Percentiles rank a stretch among this genome's conserved stretches.
phyloP scores from a whole-genome alignment of 1,140 invertebrate species.

The Steinernema feltiae region DNA sequence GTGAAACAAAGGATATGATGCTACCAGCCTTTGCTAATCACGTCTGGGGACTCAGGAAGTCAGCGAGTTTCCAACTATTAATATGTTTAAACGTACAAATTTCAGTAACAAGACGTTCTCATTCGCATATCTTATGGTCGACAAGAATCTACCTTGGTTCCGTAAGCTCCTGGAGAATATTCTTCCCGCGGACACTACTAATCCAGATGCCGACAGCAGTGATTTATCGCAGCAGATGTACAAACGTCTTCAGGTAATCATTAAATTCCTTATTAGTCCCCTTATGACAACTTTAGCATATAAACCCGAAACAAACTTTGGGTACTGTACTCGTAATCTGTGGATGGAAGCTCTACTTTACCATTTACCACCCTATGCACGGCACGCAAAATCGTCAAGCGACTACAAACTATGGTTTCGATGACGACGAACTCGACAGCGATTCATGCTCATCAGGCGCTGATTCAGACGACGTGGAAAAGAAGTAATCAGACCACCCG shows the following conservation, averaged over 20 bases:
- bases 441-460: slow-evolving; percentile 13
- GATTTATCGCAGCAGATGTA: slow-evolving; percentile 65
- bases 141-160: slow-evolving; percentile 85
- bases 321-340: slow-evolving; percentile 92
- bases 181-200: slow-evolving; percentile 62
- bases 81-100: slow-evolving; percentile 18
- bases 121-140: slow-evolving; percentile 84
- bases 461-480: neutral
- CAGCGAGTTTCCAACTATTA: slow-evolving; percentile 50
- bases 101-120: slow-evolving; percentile 81
- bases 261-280: neutral
- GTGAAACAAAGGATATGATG: slow-evolving; percentile 75
- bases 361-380: slow-evolving; percentile 81
- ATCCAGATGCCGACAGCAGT: slow-evolving; percentile 26
- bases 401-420: slow-evolving; percentile 39
- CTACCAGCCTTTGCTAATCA: slow-evolving; percentile 82
- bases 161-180: slow-evolving; percentile 76
- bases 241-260: slow-evolving; percentile 38
- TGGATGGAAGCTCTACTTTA: slow-evolving; percentile 91
- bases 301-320: slow-evolving; percentile 91
- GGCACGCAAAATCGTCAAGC: neutral
- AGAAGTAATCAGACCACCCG: too few species aligned
- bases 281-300: slow-evolving; percentile 67
- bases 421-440: slow-evolving; percentile 22
- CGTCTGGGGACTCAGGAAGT: slow-evolving; percentile 90